Conservation (phyloP, 2,113 vertebrate genomes). For the Cavia porcellus region DNA sequence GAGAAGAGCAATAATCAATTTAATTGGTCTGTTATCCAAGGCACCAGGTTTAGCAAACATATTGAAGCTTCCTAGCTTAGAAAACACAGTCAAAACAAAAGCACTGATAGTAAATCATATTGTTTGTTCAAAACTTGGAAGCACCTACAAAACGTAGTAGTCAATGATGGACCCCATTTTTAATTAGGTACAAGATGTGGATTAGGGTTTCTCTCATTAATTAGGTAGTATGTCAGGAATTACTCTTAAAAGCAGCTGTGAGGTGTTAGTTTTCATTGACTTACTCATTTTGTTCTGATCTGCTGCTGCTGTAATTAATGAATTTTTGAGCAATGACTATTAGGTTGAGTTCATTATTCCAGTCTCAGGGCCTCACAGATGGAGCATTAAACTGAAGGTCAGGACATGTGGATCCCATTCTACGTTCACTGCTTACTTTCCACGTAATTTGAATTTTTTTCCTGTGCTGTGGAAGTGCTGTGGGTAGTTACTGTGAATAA, state of each 20-base stretch:
- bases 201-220: conserved; percentile 58
- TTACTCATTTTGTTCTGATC: conserved; percentile 51
- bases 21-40: not conserved
- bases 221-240: conserved; percentile 51
- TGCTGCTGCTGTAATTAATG: conserved; percentile 79
- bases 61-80: not conserved
- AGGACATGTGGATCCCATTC: not conserved
- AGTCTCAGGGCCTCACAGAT: not conserved
- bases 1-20: not conserved
- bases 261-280: conserved; percentile 75
- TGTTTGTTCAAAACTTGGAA: not conserved
- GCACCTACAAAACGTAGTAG: conserved; percentile 67
- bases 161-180: conserved; percentile 35
- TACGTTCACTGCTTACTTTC: not conserved
- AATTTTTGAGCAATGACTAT: conserved; percentile 33
- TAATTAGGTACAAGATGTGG: not conserved
- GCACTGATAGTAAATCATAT: not conserved
- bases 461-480: not conserved
- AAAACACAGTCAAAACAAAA: conserved; percentile 46
- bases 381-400: not conserved
- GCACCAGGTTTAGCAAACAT: conserved; percentile 28
- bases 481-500: not conserved
- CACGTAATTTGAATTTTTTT: conserved; percentile 24
- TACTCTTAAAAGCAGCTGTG: conserved; percentile 63
- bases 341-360: conserved; percentile 69